phyloP scores from a whole-genome alignment of 1,140 invertebrate genomes.

The Parapsyche elsis region DNA sequence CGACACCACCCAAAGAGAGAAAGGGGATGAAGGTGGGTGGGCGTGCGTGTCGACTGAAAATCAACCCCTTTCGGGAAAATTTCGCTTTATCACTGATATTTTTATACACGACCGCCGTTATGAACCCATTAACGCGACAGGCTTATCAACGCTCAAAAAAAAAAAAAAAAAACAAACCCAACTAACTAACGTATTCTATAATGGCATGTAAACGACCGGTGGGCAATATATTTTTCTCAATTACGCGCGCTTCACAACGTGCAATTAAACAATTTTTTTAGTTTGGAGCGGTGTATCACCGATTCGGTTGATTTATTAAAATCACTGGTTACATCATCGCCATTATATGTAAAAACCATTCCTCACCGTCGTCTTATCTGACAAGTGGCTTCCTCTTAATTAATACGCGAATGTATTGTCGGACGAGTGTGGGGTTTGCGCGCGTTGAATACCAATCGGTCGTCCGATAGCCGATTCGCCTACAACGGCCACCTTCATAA shows the following conservation, averaged over 20 bases:
- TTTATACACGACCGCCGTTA: constrained; percentile 22
- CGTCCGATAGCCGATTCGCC: neutral
- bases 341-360: neutral
- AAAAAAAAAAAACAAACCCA: neutral
- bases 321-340: neutral
- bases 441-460: neutral
- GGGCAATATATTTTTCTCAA: neutral
- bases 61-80: constrained; percentile 29
- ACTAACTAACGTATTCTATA: neutral
- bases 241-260: neutral
- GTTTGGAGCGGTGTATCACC: too few species aligned
- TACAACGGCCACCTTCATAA: neutral
- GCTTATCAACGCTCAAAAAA: constrained; percentile 7
- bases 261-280: neutral
- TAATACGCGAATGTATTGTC: constrained; percentile 20
- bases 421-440: neutral
- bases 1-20: too few species aligned
- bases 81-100: constrained; percentile 16
- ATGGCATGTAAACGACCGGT: neutral
- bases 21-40: too few species aligned
- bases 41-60: constrained; percentile 15
- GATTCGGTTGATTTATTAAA: too few species aligned
- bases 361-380: constrained; percentile 23
- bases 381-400: constrained; percentile 21
- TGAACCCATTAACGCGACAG: constrained; percentile 24